These are phyloP conservation scores for Xylota sylvarum DNA, from an alignment of 2,888 invertebrate genomes.

Conservation along the genomic window DNA sequence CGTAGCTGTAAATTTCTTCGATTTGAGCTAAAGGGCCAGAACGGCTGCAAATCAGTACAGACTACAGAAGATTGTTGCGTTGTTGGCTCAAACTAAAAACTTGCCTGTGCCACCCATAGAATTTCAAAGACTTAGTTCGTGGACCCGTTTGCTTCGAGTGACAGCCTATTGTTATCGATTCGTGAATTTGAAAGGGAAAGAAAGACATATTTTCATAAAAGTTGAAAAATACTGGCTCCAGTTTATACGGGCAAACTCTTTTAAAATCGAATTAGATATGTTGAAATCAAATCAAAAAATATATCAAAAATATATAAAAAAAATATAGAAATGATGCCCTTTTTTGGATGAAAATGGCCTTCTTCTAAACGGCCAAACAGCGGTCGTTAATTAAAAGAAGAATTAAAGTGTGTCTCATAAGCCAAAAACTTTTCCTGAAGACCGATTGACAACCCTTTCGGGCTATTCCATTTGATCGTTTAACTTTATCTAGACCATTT, in stretches of 20 bases:
- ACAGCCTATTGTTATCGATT: slow-evolving; percentile 9
- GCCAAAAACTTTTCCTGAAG: slow-evolving; percentile 17
- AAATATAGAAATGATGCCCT: background rate
- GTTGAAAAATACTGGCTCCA: background rate
- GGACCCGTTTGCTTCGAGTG: slow-evolving; percentile 2
- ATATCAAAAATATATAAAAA: background rate
- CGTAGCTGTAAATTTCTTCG: background rate
- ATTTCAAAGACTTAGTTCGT: background rate
- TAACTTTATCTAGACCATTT: slow-evolving; percentile 13
- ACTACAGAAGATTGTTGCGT: background rate
- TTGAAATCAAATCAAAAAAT: background rate
- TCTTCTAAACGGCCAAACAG: background rate
- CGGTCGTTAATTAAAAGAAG: slow-evolving; percentile 21
- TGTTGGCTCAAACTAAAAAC: background rate
- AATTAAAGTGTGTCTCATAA: slow-evolving; percentile 17
- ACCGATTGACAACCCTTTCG: slow-evolving; percentile 28
- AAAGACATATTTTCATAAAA: background rate
- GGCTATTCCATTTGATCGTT: background rate
- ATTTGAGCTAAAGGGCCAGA: slow-evolving; percentile 9
- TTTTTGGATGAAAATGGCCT: slow-evolving; percentile 8
- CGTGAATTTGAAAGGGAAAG: background rate
- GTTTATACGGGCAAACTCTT: background rate
- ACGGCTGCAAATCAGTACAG: background rate
- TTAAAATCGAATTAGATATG: background rate
- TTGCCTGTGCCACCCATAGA: background rate